Conservation (phyloP, 2,797 vertebrate species). For the Capromys pilorides region DNA sequence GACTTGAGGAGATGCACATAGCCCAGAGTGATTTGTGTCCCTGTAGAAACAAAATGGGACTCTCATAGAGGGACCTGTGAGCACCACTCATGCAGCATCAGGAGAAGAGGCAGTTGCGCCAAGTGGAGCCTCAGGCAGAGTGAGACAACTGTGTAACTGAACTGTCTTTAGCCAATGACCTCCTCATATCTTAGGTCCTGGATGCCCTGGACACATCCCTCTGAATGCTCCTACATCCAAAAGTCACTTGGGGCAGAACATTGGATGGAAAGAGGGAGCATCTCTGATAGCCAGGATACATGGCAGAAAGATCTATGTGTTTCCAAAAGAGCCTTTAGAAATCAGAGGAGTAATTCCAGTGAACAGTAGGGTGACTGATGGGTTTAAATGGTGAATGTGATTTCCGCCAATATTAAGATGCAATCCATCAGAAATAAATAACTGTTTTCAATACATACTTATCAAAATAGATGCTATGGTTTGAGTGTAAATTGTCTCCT, state of each 20-base stretch:
- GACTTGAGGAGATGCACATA: neutral
- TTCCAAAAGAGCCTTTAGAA: fast-evolving
- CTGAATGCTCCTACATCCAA: neutral
- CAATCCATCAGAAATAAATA: neutral
- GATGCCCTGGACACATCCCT: too few relatives aligned
- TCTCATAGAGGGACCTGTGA: too few relatives aligned
- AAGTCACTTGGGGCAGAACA: neutral
- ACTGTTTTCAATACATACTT: neutral
- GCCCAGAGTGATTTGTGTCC: neutral
- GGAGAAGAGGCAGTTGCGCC: neutral
- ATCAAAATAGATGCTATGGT: too few relatives aligned
- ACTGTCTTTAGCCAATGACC: fast-evolving
- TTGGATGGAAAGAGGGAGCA: neutral
- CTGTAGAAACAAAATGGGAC: fast-evolving
- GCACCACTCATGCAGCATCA: fast-evolving
- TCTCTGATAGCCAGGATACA: neutral
- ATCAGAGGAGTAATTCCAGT: neutral
- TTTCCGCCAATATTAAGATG: neutral
- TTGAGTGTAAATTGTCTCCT: neutral
- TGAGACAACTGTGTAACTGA: neutral
- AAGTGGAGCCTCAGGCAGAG: neutral
- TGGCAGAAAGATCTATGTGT: fast-evolving
- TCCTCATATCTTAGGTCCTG: fast-evolving
- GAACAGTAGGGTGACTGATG: fast-evolving
- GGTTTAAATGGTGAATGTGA: neutral